Conservation (phyloP, 2,797 vertebrate species). For the Rhinella marina region DNA sequence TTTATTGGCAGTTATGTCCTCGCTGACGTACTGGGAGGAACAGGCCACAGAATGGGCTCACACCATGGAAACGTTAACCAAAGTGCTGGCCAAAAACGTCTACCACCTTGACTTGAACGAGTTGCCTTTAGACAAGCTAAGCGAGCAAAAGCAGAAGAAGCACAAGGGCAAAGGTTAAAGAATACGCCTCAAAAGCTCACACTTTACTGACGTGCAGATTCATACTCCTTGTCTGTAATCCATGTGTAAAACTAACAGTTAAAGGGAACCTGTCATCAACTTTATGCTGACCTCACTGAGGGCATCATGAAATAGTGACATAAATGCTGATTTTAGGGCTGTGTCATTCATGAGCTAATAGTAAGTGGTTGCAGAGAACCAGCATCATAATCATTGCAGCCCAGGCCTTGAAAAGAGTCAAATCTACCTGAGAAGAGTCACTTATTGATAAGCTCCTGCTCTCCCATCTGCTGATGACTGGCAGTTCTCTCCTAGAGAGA, state of each 20-base stretch:
- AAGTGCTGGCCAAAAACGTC: constrained; percentile 96
- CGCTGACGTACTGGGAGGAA: constrained; percentile 97
- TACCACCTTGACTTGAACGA: constrained; percentile 95
- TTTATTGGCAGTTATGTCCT: constrained; percentile 92
- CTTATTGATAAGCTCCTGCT: too few species aligned
- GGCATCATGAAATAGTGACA: too few species aligned
- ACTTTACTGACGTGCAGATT: neutral
- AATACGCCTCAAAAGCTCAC: neutral
- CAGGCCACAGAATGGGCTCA: constrained; percentile 98
- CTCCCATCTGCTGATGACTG: too few species aligned
- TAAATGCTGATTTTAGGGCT: too few species aligned
- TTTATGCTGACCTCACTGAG: too few species aligned
- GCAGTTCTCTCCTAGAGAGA: too few species aligned
- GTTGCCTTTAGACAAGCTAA: constrained; percentile 95
- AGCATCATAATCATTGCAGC: too few species aligned
- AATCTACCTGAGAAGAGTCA: too few species aligned
- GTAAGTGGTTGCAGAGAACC: too few species aligned
- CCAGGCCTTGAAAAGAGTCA: too few species aligned
- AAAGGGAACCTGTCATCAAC: too few species aligned
- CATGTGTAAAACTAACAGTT: neutral
- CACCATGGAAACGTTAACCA: constrained; percentile 98
- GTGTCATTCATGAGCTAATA: too few species aligned
- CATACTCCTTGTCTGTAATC: neutral
- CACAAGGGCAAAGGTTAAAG: constrained; percentile 97
- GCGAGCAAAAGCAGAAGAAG: constrained; percentile 98